A percentile compares a stretch with the other conserved stretches of the same genome.
Evolutionary conservation across 2,113 vertebrate genomes (phyloP).

Genomic region (Triplophysa siluroides): DNA sequence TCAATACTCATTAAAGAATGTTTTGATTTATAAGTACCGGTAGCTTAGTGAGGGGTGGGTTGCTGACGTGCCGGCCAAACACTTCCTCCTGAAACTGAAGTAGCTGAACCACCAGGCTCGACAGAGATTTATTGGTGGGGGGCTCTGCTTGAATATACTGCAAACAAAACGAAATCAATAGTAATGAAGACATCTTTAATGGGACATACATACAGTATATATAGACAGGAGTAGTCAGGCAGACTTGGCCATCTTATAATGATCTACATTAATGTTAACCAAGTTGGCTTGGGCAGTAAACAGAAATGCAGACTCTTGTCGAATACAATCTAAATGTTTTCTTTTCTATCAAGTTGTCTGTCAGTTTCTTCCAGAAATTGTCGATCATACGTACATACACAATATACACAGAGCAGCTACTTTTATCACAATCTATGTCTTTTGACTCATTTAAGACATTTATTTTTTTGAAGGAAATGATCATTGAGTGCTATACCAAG

Average conservation of each 20-base stretch:
- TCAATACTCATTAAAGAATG: neutral
- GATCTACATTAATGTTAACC: too few relatives aligned
- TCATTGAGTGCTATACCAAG: too few relatives aligned
- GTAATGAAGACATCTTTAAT: neutral
- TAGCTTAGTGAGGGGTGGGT: constrained; percentile 92
- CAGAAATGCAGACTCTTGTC: too few relatives aligned
- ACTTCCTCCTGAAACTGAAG: constrained; percentile 98
- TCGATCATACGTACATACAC: too few relatives aligned
- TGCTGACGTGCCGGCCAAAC: constrained; percentile 96
- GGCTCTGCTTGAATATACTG: constrained; percentile 97
- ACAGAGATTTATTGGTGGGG: constrained; percentile 95
- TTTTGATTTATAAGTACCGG: constrained; percentile 71
- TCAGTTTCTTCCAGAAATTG: too few relatives aligned
- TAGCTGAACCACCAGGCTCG: constrained; percentile 94
- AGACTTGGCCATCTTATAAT: too few relatives aligned
- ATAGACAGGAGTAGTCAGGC: too few relatives aligned
- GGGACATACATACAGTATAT: neutral
- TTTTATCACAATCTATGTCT: neutral
- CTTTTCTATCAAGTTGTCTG: too few relatives aligned
- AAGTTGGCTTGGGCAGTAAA: too few relatives aligned
- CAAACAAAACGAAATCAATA: neutral
- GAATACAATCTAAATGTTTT: too few relatives aligned
- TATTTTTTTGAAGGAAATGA: too few relatives aligned
- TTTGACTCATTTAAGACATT: neutral
- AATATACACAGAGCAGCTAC: neutral